A percentile compares a stretch with the other conserved stretches of the same genome.
Evolutionary conservation across 1,140 invertebrate species (phyloP).

Genomic region (Coelopa frigida): DNA sequence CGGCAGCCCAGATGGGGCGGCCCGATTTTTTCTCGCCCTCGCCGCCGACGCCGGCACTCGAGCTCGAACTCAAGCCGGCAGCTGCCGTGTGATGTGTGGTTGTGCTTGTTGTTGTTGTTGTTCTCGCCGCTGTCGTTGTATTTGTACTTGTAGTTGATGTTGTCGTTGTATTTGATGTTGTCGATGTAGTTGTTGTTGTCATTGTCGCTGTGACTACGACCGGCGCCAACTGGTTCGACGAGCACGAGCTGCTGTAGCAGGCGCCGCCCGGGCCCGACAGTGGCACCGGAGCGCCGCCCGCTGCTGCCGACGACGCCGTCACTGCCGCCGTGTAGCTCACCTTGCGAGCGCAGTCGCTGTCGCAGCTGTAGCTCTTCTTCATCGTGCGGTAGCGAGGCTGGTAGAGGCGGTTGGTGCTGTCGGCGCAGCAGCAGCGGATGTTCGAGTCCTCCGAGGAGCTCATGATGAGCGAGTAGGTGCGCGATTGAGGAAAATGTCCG

Average conservation of each 20-base stretch:
- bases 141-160: constrained; percentile 13
- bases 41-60: constrained; percentile 38
- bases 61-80: constrained; percentile 43
- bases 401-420: constrained; percentile 7
- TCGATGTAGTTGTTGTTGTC: not conserved
- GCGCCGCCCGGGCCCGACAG: too few species aligned
- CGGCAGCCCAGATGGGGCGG: constrained; percentile 54
- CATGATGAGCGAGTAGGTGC: constrained; percentile 44
- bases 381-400: constrained; percentile 25
- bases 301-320: too few species aligned
- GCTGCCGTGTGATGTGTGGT: constrained; percentile 12
- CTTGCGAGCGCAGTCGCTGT: constrained; percentile 26
- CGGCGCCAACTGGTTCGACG: too few species aligned
- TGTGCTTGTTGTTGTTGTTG: constrained; percentile 34
- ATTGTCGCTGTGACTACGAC: not conserved
- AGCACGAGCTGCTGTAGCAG: constrained; percentile 15
- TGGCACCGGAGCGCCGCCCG: constrained; percentile 23
- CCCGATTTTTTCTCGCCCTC: too few species aligned
- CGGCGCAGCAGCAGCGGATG: constrained; percentile 26
- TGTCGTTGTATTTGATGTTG: too few species aligned
- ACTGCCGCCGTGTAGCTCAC: constrained; percentile 4
- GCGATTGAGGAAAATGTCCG: constrained; percentile 44
- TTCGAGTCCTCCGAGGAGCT: constrained; percentile 43
- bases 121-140: constrained; percentile 8
- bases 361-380: constrained; percentile 41